These are phyloP conservation scores for Apotomis turbidana DNA, from an alignment of 2,888 invertebrate species.

Conservation along the genomic window DNA sequence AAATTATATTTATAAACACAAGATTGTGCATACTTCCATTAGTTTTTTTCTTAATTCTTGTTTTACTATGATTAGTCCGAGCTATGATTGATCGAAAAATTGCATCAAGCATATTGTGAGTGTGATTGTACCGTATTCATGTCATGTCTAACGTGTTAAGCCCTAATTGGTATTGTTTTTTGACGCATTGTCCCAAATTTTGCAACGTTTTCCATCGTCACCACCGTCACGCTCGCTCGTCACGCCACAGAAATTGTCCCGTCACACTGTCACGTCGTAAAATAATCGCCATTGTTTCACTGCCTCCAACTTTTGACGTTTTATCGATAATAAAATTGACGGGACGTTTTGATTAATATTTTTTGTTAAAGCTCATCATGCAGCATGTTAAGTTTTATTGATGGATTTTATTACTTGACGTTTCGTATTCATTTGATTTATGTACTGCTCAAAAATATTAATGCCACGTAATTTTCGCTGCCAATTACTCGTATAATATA, in stretches of 20 bases:
- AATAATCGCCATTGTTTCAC: slow-evolving; percentile 34
- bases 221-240: slow-evolving; percentile 1
- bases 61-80: too few relatives aligned
- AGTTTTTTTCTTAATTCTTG: too few relatives aligned
- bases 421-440: not conserved
- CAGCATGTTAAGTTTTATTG: not conserved
- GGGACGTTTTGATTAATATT: slow-evolving; percentile 23
- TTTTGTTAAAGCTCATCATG: slow-evolving; percentile 1
- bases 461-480: too few relatives aligned
- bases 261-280: slow-evolving; percentile 17
- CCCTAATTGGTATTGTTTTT: too few relatives aligned
- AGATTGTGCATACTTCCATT: too few relatives aligned
- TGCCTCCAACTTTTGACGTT: slow-evolving; percentile 30
- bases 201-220: slow-evolving; percentile 2
- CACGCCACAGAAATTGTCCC: slow-evolving; percentile 3
- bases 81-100: too few relatives aligned
- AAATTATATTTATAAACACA: too few relatives aligned
- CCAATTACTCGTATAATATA: too few relatives aligned
- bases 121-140: too few relatives aligned
- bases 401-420: slow-evolving; percentile 1
- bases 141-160: too few relatives aligned
- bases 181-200: not conserved
- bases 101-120: too few relatives aligned
- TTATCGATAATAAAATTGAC: slow-evolving; percentile 33
- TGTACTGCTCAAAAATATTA: too few relatives aligned